These are phyloP conservation scores for Xenops minutus DNA, from an alignment of 2,797 vertebrate genomes.

Conservation along the genomic window DNA sequence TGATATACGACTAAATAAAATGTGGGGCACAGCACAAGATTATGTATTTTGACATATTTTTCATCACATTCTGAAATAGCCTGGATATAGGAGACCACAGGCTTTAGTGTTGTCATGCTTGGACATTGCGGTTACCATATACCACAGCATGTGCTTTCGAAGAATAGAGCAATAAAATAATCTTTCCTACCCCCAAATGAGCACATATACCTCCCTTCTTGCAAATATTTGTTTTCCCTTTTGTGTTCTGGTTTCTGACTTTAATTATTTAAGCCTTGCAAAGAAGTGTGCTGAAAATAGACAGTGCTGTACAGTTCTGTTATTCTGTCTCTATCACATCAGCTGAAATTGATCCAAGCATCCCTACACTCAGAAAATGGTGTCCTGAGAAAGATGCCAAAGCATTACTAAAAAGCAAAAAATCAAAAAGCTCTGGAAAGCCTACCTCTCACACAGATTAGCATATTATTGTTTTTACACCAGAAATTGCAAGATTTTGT, in stretches of 20 bases:
- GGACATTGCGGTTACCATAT: neutral
- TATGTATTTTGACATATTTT: neutral
- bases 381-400: too few relatives aligned
- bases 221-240: neutral
- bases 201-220: neutral
- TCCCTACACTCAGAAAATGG: too few relatives aligned
- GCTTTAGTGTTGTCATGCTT: neutral
- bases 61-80: neutral
- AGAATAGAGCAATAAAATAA: neutral
- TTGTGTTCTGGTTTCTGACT: neutral
- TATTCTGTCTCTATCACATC: neutral
- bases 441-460: too few relatives aligned
- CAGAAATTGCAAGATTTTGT: too few relatives aligned
- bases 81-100: neutral
- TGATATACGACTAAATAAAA: neutral
- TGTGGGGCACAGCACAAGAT: neutral
- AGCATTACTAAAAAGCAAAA: too few relatives aligned
- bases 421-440: too few relatives aligned
- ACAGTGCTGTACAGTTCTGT: neutral
- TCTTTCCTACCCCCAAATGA: neutral
- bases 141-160: neutral
- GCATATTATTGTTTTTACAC: too few relatives aligned
- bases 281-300: neutral
- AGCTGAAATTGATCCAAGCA: neutral
- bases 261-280: neutral